Conservation (phyloP, 2,888 invertebrate species). For the Pediacus dermestoides region DNA sequence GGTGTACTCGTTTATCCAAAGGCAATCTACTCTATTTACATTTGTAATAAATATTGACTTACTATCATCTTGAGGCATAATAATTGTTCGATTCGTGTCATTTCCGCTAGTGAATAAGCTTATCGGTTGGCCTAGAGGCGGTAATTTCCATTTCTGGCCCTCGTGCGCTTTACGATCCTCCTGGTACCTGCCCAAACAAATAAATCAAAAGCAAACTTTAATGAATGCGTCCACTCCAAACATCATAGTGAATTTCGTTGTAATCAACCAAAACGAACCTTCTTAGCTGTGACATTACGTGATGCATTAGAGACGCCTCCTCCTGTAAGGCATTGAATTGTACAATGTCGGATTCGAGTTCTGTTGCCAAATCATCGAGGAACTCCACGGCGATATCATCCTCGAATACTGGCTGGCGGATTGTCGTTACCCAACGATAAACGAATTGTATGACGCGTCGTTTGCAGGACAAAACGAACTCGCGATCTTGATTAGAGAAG, state of each 20-base stretch:
- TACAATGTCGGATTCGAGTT: conserved; percentile 64
- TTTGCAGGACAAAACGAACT: conserved; percentile 66
- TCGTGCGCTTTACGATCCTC: conserved; percentile 58
- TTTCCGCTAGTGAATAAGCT: conserved; percentile 62
- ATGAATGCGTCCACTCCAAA: conserved; percentile 3
- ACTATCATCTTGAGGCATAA: conserved; percentile 67
- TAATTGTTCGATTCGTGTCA: conserved; percentile 56
- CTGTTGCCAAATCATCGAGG: conserved; percentile 69
- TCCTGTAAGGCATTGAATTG: conserved; percentile 59
- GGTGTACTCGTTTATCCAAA: too few species aligned
- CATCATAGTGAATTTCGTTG: neutral
- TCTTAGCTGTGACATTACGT: conserved; percentile 61
- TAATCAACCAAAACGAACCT: conserved; percentile 39
- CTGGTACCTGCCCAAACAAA: conserved; percentile 49
- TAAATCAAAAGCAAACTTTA: conserved; percentile 6
- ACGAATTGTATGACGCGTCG: conserved; percentile 75
- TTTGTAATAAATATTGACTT: too few species aligned
- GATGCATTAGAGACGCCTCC: conserved; percentile 66
- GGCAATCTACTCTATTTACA: too few species aligned
- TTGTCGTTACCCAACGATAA: conserved; percentile 70
- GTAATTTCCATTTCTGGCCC: conserved; percentile 67
- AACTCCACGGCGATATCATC: conserved; percentile 69
- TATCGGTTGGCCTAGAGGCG: conserved; percentile 66
- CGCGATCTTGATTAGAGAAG: conserved; percentile 59
- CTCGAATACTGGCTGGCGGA: conserved; percentile 71